These are phyloP conservation scores for Acanthaster planci DNA, from an alignment of 35 echinoderm and acorn worm species.

Conservation along the genomic window DNA sequence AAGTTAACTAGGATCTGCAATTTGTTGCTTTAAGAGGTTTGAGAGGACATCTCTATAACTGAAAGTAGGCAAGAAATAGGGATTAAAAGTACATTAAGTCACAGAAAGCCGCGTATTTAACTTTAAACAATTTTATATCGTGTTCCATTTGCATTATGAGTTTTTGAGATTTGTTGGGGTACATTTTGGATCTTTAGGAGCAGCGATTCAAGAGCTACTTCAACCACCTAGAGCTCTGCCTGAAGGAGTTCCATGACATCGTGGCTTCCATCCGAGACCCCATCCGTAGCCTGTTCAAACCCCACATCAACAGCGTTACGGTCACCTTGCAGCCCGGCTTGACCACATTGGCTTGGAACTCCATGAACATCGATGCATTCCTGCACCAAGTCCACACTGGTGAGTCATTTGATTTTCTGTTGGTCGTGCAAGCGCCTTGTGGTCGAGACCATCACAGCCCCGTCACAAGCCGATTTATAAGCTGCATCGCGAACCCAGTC, in stretches of 20 bases:
- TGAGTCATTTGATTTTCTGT: neutral
- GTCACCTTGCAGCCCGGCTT: slow-evolving; percentile 88
- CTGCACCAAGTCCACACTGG: slow-evolving; percentile 93
- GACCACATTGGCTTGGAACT: slow-evolving; percentile 89
- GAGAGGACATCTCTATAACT: no score
- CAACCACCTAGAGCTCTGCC: slow-evolving; percentile 88
- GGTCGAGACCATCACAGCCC: no score
- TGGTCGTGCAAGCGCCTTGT: no score
- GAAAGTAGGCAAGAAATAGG: no score
- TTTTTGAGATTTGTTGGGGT: neutral
- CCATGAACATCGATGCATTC: slow-evolving; percentile 99
- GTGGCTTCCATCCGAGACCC: slow-evolving; percentile 59
- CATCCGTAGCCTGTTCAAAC: slow-evolving; percentile 68
- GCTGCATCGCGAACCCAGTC: no score
- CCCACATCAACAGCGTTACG: slow-evolving; percentile 70
- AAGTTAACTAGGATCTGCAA: no score
- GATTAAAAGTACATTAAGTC: no score
- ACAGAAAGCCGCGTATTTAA: no score
- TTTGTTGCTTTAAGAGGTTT: no score
- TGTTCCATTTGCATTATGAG: neutral
- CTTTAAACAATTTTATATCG: neutral
- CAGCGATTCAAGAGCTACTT: slow-evolving; percentile 97
- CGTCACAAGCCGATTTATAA: no score
- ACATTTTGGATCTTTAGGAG: slow-evolving; percentile 48
- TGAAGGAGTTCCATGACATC: slow-evolving; percentile 77